phyloP scores from a whole-genome alignment of 2,797 vertebrate genomes.

The Sebastes vulpes region DNA sequence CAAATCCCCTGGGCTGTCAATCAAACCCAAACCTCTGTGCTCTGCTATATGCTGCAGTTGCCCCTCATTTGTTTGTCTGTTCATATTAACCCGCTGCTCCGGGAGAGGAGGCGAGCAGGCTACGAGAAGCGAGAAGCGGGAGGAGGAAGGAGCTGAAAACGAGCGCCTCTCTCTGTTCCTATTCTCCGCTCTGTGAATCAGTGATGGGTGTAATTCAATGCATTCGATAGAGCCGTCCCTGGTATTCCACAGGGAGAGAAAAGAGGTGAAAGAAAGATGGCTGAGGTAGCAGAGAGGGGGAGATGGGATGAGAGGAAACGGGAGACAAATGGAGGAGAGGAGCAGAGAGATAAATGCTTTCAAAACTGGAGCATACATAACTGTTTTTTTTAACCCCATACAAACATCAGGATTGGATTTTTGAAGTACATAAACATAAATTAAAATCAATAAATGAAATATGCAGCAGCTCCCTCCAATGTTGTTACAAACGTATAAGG shows the following conservation, averaged over 20 bases:
- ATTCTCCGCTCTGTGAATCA: conserved; percentile 57
- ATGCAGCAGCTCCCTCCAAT: background rate
- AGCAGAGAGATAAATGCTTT: conserved; percentile 2
- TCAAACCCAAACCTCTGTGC: conserved; percentile 52
- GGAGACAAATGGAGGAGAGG: conserved; percentile 17
- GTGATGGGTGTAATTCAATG: conserved; percentile 77
- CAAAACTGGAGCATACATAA: conserved; percentile 4
- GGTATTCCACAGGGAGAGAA: conserved; percentile 53
- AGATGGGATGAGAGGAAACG: conserved; percentile 26
- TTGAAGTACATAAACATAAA: background rate
- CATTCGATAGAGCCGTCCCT: conserved; percentile 55
- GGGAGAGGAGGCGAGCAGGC: conserved; percentile 18
- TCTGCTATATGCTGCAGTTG: conserved; percentile 40
- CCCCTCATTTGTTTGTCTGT: conserved; percentile 69
- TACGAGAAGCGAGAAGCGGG: conserved; percentile 1
- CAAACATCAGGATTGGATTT: background rate
- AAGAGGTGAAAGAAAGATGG: conserved; percentile 49
- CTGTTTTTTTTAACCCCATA: background rate
- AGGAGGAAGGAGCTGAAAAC: conserved; percentile 48
- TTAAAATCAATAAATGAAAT: background rate
- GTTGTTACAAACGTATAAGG: background rate
- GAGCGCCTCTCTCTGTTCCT: conserved; percentile 34
- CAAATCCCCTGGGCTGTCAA: conserved; percentile 61
- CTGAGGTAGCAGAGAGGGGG: conserved; percentile 10
- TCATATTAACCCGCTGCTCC: conserved; percentile 63